Evolutionary conservation across 35 echinoderm and acorn worm genomes (phyloP), one percentile per base, ranked within the genome.

Genomic region (Patiria miniata): DNA sequence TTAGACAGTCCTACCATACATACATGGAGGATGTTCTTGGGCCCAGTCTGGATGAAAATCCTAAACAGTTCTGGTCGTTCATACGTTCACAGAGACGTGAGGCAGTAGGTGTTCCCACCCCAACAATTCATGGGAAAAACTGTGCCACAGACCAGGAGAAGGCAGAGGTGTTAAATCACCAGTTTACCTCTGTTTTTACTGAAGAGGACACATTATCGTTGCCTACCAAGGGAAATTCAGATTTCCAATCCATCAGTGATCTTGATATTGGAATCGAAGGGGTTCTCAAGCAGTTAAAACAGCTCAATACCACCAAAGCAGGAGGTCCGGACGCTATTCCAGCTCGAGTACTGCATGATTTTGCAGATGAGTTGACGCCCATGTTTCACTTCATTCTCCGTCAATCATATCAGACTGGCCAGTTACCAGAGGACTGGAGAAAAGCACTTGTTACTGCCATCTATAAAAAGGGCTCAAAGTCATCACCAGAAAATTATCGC

Each of bases 141-240:
- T 38, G 0, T 85, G 34, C 83, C 19, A 53, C 85, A 6, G 68
- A 77, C 34, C 5, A 77, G 30, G 85, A 51, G 40, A 83, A 28
- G 19, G 87, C 79, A 44, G 79, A 89, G 37, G 50, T 37, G 14
- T 29, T 89, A 2, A 89, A n/a, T n/a, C n/a, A n/a, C n/a, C n/a
- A 89, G 36, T 89, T 89, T 57, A 65, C 53, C 17, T 83, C 88
- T 26, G 81, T 83, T n/a, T n/a, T n/a, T n/a, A n/a, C n/a, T n/a
- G n/a, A n/a, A n/a, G n/a, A n/a, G n/a, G n/a, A n/a, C n/a, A 1
- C 77, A 83, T 53, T 1, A 7, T 0, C 12, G 16, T 8, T 90
- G 50, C 52, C 88, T 34, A 17, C 36, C 21, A 87, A 79, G 37
- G 85, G 77, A 23, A 14, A 21, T 28, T 87, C 85, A 29, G 26